Evolutionary conservation across 2,797 vertebrate genomes (phyloP).

Genomic region (Chromobotia macracanthus): DNA sequence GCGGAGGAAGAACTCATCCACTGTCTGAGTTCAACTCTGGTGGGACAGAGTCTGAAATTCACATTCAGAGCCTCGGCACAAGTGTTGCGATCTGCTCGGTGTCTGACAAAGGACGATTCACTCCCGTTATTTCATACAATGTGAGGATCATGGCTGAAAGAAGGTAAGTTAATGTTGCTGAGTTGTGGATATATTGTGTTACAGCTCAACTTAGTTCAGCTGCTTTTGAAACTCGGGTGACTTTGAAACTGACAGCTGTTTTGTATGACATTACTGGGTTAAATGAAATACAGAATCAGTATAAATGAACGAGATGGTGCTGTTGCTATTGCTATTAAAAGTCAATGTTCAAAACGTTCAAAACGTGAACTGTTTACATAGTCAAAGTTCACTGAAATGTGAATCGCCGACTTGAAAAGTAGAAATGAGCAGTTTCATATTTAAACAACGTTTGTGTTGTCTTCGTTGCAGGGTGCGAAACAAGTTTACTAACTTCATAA

Average conservation of each 20-base stretch:
- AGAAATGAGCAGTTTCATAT: neutral
- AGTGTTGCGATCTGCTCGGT: neutral
- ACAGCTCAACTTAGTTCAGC: neutral
- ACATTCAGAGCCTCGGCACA: conserved; percentile 3
- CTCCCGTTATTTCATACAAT: conserved; percentile 49
- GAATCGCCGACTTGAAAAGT: neutral
- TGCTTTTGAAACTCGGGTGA: neutral
- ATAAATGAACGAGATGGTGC: neutral
- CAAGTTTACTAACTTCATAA: neutral
- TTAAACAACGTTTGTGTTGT: neutral
- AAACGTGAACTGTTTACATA: neutral
- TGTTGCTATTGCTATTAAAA: neutral
- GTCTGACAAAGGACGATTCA: conserved; percentile 15
- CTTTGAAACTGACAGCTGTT: neutral
- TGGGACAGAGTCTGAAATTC: conserved; percentile 33
- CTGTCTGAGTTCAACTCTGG: conserved; percentile 23
- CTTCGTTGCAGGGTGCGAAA: neutral
- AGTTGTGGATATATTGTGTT: neutral
- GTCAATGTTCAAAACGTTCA: neutral
- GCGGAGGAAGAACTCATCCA: conserved; percentile 40
- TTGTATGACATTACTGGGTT: neutral
- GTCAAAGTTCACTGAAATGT: conserved; percentile 3
- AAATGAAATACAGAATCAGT: neutral
- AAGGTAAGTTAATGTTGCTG: conserved; percentile 52
- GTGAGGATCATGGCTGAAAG: conserved; percentile 63